A percentile compares a stretch with the other conserved stretches of the same genome.
These are phyloP conservation scores for Ptychochromis oligacanthus DNA, from an alignment of 2,113 vertebrate genomes.

Conservation along the genomic window DNA sequence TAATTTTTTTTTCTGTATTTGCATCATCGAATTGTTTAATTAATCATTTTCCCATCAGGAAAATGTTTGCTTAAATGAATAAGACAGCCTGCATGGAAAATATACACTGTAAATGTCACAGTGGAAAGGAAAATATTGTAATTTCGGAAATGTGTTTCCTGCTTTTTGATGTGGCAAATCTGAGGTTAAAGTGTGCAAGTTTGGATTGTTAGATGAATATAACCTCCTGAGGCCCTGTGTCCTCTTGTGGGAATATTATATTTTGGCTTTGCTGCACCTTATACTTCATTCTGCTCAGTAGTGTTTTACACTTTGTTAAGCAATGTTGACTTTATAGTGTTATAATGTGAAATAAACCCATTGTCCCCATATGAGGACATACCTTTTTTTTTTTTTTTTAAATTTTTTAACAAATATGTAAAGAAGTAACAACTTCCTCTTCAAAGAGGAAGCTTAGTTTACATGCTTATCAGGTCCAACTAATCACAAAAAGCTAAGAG, in stretches of 20 bases:
- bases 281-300: too few relatives aligned
- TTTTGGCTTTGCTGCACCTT: background rate
- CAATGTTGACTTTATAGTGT: too few relatives aligned
- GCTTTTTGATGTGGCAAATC: slow-evolving; percentile 12
- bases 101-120: background rate
- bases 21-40: background rate
- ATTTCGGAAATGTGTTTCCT: slow-evolving; percentile 1
- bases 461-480: background rate
- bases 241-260: background rate
- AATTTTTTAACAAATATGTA: background rate
- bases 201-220: background rate
- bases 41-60: background rate
- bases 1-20: background rate
- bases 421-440: background rate
- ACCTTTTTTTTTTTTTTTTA: too few relatives aligned
- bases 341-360: too few relatives aligned
- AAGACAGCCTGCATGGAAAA: background rate
- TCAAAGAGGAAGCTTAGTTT: too few relatives aligned
- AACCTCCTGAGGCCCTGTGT: background rate
- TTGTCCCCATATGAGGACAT: background rate
- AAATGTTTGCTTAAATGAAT: background rate
- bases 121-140: background rate
- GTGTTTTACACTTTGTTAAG: too few relatives aligned
- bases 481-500: background rate
- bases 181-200: background rate